Base-by-base conservation (phyloP, 2,113 vertebrate species). In the Strix aluco region DNA sequence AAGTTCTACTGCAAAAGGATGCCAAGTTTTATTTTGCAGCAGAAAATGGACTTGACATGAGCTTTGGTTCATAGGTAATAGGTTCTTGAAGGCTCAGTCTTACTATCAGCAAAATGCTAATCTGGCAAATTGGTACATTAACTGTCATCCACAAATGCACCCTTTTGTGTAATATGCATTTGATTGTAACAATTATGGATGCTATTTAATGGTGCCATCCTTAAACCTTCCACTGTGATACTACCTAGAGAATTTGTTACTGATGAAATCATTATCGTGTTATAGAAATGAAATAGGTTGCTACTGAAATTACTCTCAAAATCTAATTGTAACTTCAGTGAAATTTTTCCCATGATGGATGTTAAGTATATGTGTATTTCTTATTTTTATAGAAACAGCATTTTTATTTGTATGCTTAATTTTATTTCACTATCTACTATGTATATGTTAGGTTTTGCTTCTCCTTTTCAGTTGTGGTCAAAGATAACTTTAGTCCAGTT, bases 101-200 rank as follows among this genome's bases (percentile, higher is more conserved):
- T 94, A 46, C 92, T 81, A 96, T 93, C 86, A 94, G 79, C 74
- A 73, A 78, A 96, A 96, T 86, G 88, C 62, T 95, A 95, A 93
- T 94, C 82, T 91, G 67, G 47, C 54, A 94, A 95, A 95, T 61
- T 71, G 83, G 80, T 96, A 54, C 59, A 74, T 46, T 82, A 95
- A 92, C 16, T 81, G 52, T 75, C 88, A 46, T 65, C 80, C 72
- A 67, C 36, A 97, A 90, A 95, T 94, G 75, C 57, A 54, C 78
- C 92, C 52, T 92, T 88, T 69, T 94, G 87, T 93, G 49, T 84
- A 95, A 79, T 86, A 83, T 38, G 81, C 66, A 73, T 70, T 85
- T 93, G 87, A 96, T 93, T 66, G 91, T 81, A 95, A 92, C 36
- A 81, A 73, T 92, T 95, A 87, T 81, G 74, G 78, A 95, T 90